phyloP scores from a whole-genome alignment of 2,888 invertebrate genomes.

The Andrena trimmerana region DNA sequence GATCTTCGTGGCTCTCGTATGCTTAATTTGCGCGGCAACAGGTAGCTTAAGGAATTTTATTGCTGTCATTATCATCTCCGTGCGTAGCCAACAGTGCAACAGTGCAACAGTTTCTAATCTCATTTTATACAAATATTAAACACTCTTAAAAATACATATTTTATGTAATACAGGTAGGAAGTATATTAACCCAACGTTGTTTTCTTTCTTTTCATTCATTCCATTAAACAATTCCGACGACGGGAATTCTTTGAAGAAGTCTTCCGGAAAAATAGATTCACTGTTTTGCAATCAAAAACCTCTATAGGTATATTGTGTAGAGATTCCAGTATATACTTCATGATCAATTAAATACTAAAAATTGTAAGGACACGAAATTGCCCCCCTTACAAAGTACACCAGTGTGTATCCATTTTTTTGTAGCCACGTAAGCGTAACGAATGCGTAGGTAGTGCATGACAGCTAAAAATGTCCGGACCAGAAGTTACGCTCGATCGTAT shows the following conservation, averaged over 20 bases:
- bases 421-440: neutral
- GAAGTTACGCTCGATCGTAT: neutral
- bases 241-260: no score
- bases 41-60: constrained; percentile 3
- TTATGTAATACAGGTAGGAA: neutral
- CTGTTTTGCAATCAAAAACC: no score
- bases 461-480: neutral
- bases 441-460: neutral
- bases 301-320: no score
- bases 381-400: no score
- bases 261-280: no score
- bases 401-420: neutral
- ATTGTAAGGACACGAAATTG: no score
- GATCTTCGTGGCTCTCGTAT: neutral
- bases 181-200: neutral
- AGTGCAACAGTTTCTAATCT: neutral
- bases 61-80: neutral
- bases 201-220: neutral
- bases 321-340: no score
- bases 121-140: neutral
- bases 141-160: neutral
- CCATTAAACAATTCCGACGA: neutral
- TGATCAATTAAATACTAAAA: no score
- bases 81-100: neutral
- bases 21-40: neutral